Percentiles rank a stretch among this genome's conserved stretches.
Evolutionary conservation across 2,113 vertebrate species (phyloP).

Genomic region (Chloebia gouldiae): DNA sequence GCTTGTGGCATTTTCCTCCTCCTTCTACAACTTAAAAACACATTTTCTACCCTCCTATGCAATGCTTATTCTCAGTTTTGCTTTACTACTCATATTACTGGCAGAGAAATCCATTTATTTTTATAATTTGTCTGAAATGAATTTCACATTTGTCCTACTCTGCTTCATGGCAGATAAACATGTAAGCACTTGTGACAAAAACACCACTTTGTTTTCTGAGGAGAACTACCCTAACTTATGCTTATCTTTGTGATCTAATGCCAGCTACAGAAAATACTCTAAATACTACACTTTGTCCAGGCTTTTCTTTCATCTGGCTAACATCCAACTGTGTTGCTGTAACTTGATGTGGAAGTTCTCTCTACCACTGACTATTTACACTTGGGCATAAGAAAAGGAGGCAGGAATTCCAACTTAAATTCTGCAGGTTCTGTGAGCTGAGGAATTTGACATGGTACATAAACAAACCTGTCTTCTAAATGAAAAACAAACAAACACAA

Average conservation of each 20-base stretch:
- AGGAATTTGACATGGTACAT: background rate
- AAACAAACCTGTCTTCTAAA: background rate
- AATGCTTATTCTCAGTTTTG: background rate
- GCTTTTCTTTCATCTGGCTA: background rate
- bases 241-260: background rate
- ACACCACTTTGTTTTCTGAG: background rate
- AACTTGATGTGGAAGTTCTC: background rate
- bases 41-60: background rate
- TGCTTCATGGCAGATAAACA: background rate
- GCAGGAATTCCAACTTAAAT: background rate
- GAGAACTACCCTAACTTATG: background rate
- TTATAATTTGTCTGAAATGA: background rate
- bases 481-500: background rate
- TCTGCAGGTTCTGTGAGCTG: background rate
- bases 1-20: background rate
- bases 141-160: background rate
- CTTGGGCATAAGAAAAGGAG: background rate
- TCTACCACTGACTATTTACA: background rate
- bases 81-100: background rate
- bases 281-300: background rate
- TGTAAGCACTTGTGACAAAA: background rate
- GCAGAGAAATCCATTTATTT: constrained; percentile 5
- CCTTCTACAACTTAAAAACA: background rate
- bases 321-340: background rate
- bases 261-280: background rate